Evolutionary conservation across 2,888 invertebrate genomes (phyloP), one percentile per base, ranked within the genome.

Genomic region (Tipula lateralis): DNA sequence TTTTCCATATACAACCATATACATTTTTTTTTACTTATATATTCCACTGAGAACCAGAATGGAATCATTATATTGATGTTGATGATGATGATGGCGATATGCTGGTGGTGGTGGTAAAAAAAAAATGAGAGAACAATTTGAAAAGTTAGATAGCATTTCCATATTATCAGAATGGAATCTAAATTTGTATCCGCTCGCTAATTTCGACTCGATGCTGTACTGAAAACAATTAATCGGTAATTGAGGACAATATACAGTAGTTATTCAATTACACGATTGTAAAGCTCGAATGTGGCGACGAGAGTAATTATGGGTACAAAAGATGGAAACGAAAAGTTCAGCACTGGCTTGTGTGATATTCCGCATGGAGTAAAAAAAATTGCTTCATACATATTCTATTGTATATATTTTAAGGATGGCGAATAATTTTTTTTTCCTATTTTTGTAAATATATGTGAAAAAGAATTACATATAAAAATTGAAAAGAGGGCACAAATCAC

Each of bases 401-500:
- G 66, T 66, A 66, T 66, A 66, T 9, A 66, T 24, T n/a, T 66
- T 66, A 24, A 66, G 66, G 66, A 66, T 66, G 66, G 66, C 66
- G 24, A 24, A 66, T 9, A 24, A 24, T 66, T 66, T 44, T 24
- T 66, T 66, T 24, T 24, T 66, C 24, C 66, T 66, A 44, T 4
- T 36, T 1, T 7, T 44, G n/a, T 44, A 44, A 44, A 44, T 44
- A n/a, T 36, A 44, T 44, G n/a, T 44, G 16, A 44, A 44, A n/a
- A n/a, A 9, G 16, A 16, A 66, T 16, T 50, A 50, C 12, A 50
- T 16, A 50, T 16, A 50, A 50, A 66, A 66, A 66, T 19, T 66
- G 66, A 82, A 82, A 82, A 29, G 34, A 83, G 83, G 83, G 83
- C 83, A 83, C 83, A 83, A 83, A 83, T 83, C 83, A 83, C 83